Conservation (phyloP, 2,888 invertebrate genomes). For the Leptarthrus brevirostris region DNA sequence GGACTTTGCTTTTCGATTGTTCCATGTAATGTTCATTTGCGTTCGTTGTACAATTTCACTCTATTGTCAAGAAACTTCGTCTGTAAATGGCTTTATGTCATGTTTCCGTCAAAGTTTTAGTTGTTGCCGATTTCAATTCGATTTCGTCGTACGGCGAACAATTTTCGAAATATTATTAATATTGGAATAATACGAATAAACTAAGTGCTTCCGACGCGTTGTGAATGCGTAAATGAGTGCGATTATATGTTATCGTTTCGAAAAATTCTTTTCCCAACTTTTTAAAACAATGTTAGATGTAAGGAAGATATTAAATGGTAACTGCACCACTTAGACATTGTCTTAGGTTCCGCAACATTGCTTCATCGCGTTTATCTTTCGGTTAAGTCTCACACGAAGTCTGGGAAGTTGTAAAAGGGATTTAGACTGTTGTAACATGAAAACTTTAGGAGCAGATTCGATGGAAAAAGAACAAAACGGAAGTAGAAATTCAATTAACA, state of each 20-base stretch:
- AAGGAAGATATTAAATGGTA: background rate
- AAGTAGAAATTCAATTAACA: slow-evolving; percentile 28
- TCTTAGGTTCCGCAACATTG: background rate
- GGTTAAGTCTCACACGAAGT: background rate
- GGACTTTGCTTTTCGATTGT: background rate
- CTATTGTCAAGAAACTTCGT: background rate
- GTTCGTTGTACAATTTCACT: background rate
- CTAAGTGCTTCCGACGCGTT: too few relatives aligned
- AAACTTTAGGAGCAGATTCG: background rate
- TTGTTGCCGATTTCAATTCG: background rate
- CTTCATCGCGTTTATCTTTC: slow-evolving; percentile 7
- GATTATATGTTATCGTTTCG: too few relatives aligned
- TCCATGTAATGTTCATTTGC: background rate
- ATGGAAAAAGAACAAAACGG: background rate
- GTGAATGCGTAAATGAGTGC: too few relatives aligned
- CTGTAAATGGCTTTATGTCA: background rate
- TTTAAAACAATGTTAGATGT: background rate
- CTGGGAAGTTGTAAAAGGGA: slow-evolving; percentile 1
- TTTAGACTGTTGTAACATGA: background rate
- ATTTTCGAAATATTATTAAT: too few relatives aligned
- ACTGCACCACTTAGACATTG: background rate
- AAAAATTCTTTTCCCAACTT: background rate
- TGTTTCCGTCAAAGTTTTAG: background rate
- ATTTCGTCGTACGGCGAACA: background rate
- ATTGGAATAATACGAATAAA: too few relatives aligned